Percentiles rank a stretch among this genome's conserved stretches.
These are phyloP conservation scores for Limnephilus lunatus DNA, from an alignment of 2,888 invertebrate genomes.

Conservation along the genomic window DNA sequence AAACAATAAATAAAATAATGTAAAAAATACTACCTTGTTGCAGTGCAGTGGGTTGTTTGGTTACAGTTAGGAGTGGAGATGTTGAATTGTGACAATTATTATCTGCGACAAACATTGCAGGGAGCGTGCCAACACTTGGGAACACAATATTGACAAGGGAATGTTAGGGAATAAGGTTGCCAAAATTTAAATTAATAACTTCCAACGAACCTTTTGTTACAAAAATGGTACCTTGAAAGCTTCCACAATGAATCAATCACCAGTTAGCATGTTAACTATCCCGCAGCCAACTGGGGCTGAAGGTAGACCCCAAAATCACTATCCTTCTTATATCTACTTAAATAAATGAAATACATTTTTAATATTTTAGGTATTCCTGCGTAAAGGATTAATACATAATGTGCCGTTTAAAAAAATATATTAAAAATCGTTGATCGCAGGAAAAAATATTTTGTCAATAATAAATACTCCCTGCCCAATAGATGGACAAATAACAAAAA, in stretches of 20 bases:
- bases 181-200: not conserved
- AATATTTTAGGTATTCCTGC: too few species aligned
- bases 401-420: too few species aligned
- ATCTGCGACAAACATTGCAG: slow-evolving; percentile 38
- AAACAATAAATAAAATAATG: not conserved
- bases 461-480: too few species aligned
- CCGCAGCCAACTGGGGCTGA: too few species aligned
- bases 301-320: too few species aligned
- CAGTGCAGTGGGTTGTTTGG: slow-evolving; percentile 40
- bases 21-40: slow-evolving; percentile 55
- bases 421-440: too few species aligned
- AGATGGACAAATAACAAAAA: too few species aligned
- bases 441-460: too few species aligned
- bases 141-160: not conserved
- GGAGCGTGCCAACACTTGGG: slow-evolving; percentile 27
- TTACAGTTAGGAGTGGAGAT: slow-evolving; percentile 36
- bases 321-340: too few species aligned
- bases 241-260: not conserved
- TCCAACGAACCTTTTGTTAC: not conserved
- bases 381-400: too few species aligned
- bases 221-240: not conserved
- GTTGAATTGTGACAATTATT: slow-evolving; percentile 41
- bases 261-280: not conserved
- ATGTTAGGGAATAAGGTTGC: slow-evolving; percentile 32
- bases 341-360: too few species aligned